Evolutionary conservation across 2,113 vertebrate genomes (phyloP).

Genomic region (Chroicocephalus ridibundus): DNA sequence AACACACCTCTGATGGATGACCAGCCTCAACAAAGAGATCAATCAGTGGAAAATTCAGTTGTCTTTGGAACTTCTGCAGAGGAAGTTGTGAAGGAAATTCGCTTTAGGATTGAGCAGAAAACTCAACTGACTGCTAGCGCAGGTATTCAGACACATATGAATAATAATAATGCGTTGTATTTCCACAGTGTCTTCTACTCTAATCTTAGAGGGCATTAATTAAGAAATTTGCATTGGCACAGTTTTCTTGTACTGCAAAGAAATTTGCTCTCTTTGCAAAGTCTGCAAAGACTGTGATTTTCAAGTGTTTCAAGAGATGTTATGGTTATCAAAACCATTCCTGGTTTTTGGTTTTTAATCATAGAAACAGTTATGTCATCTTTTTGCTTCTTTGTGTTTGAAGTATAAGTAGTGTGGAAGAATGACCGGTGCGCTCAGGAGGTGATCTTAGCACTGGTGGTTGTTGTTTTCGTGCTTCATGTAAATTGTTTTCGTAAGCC

Average conservation of each 20-base stretch:
- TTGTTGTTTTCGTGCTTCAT: background rate
- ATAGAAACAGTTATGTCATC: background rate
- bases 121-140: conserved; percentile 94
- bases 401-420: background rate
- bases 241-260: background rate
- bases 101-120: conserved; percentile 94
- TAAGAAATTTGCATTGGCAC: background rate
- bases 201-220: background rate
- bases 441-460: background rate
- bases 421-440: background rate
- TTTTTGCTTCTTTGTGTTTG: background rate
- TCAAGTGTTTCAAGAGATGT: background rate
- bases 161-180: background rate
- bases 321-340: background rate
- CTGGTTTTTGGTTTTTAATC: background rate
- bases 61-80: conserved; percentile 90
- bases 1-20: conserved; percentile 56
- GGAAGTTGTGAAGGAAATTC: conserved; percentile 94
- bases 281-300: background rate
- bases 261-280: background rate
- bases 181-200: background rate
- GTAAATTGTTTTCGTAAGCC: background rate
- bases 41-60: conserved; percentile 34
- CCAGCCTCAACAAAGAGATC: background rate
- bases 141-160: conserved; percentile 73